These are phyloP conservation scores for Orthonyx spaldingii DNA, from an alignment of 2,113 vertebrate genomes.

Conservation along the genomic window DNA sequence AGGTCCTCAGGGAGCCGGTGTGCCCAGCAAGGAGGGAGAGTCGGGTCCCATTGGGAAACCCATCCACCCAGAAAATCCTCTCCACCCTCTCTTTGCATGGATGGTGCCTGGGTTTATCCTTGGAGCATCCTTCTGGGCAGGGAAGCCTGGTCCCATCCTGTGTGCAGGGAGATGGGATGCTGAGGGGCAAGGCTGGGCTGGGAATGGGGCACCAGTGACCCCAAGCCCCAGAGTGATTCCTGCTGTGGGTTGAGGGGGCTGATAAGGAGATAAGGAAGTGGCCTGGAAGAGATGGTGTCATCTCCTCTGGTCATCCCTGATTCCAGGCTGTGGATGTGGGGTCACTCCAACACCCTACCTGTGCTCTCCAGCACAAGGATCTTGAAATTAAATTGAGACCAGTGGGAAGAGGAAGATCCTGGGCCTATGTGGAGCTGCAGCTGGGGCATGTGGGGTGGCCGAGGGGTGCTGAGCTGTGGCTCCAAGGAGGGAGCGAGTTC, in stretches of 20 bases:
- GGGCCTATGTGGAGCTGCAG: neutral
- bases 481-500: no score
- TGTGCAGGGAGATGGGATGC: accelerated
- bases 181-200: neutral
- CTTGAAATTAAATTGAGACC: neutral
- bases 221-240: accelerated
- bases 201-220: neutral
- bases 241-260: neutral
- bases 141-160: neutral
- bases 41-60: accelerated
- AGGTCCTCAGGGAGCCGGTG: neutral
- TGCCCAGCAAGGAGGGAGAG: neutral
- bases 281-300: neutral
- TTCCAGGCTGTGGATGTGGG: neutral
- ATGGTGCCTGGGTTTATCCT: neutral
- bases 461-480: neutral
- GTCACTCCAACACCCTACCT: accelerated
- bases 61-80: neutral
- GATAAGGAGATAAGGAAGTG: neutral
- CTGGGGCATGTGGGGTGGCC: neutral
- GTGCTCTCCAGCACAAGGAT: neutral
- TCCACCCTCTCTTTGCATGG: neutral
- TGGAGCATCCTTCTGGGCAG: accelerated
- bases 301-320: neutral
- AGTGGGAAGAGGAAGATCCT: accelerated